Conservation (phyloP, 2,113 vertebrate genomes). For the Odobenus rosmarus region DNA sequence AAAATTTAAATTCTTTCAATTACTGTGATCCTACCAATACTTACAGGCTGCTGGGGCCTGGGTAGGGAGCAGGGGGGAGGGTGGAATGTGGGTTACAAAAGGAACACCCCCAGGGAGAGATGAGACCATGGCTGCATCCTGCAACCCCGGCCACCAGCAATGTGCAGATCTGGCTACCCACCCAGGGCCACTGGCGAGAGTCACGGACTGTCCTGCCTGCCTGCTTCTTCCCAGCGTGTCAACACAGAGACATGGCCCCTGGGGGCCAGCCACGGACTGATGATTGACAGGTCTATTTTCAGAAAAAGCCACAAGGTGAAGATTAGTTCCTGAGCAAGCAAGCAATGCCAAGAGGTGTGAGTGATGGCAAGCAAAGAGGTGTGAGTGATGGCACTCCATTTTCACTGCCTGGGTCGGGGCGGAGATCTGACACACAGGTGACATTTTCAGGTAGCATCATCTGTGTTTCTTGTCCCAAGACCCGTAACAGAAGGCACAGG, state of each 20-base stretch:
- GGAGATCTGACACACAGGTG: fast-evolving
- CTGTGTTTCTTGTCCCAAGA: background rate
- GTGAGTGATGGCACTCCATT: fast-evolving
- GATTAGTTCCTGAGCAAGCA: background rate
- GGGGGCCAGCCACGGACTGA: fast-evolving
- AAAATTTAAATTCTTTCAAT: background rate
- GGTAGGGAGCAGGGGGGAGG: too few relatives aligned
- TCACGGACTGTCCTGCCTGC: background rate
- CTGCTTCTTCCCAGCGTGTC: background rate
- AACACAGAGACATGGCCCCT: background rate
- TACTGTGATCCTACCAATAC: background rate
- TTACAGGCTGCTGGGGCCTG: background rate
- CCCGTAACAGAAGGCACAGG: background rate
- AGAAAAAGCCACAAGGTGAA: background rate
- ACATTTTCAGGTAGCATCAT: background rate
- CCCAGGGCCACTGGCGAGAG: fast-evolving
- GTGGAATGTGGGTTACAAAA: background rate
- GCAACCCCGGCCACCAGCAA: background rate
- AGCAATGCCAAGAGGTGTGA: background rate
- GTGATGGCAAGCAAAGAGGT: background rate
- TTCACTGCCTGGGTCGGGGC: background rate
- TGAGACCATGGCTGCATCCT: background rate
- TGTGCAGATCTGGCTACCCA: background rate
- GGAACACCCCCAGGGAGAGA: background rate
- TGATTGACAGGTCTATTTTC: background rate